Conservation (phyloP, 2,113 vertebrate genomes). For the Vulpes ferrilata region DNA sequence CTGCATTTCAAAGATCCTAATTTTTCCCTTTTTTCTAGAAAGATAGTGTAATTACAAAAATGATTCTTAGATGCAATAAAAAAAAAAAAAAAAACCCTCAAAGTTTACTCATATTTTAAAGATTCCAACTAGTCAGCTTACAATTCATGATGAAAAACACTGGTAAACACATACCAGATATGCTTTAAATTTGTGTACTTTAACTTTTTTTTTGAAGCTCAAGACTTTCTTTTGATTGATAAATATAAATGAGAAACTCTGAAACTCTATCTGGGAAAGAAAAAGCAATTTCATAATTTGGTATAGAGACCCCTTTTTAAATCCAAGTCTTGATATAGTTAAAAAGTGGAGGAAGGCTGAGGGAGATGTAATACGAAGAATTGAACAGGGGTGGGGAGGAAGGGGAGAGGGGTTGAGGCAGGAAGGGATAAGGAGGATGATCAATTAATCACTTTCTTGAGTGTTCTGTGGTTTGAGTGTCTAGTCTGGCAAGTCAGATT, state of each 20-base stretch:
- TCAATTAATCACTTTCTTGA: not conserved
- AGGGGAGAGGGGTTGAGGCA: accelerated
- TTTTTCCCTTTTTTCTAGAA: constrained; percentile 36
- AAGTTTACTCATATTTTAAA: constrained; percentile 20
- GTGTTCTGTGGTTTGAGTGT: not conserved
- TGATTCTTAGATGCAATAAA: not conserved
- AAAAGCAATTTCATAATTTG: not conserved
- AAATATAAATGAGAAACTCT: not conserved
- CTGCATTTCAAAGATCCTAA: constrained; percentile 37
- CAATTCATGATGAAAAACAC: not conserved
- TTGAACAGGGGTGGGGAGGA: accelerated
- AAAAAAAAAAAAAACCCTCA: constrained; percentile 26
- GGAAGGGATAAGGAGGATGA: not conserved
- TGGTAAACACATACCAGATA: accelerated
- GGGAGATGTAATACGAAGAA: not conserved
- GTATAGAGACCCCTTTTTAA: not conserved
- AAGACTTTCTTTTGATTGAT: not conserved
- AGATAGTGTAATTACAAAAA: constrained; percentile 37
- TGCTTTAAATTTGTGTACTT: not conserved
- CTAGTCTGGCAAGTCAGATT: not conserved
- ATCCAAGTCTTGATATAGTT: not conserved
- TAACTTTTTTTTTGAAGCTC: not conserved
- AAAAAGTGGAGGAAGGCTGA: not conserved
- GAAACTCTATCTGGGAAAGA: not conserved
- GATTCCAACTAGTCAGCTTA: not conserved